Conservation (phyloP, 2,797 vertebrate species). For the Passerculus sandwichensis region DNA sequence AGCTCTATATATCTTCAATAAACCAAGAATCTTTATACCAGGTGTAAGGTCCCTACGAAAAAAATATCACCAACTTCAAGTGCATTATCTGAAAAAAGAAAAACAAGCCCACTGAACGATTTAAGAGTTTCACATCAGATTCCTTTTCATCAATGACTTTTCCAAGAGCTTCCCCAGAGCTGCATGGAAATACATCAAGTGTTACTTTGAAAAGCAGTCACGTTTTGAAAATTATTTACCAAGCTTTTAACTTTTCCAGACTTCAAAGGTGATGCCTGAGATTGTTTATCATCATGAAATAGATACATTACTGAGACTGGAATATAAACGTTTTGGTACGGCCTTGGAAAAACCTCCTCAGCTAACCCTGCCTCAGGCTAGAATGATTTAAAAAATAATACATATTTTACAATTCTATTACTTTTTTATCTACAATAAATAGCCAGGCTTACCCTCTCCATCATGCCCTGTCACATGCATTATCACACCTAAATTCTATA, state of each 20-base stretch:
- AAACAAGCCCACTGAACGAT: fast-evolving
- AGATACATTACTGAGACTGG: conserved; percentile 24
- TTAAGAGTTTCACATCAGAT: neutral
- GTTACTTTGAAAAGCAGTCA: neutral
- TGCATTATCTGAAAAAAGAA: neutral
- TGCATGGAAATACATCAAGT: neutral
- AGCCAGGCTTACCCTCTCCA: neutral
- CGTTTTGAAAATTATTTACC: neutral
- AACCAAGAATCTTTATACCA: neutral
- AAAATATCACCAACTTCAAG: neutral
- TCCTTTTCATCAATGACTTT: neutral
- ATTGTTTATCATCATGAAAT: neutral
- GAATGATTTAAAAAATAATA: conserved; percentile 23
- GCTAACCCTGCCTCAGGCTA: conserved; percentile 22
- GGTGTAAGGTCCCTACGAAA: neutral
- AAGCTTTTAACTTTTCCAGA: neutral
- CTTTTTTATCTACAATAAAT: conserved; percentile 38
- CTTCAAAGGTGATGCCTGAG: neutral
- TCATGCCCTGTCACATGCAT: neutral
- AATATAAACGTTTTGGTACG: neutral
- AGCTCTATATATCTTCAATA: neutral
- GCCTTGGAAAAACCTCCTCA: conserved; percentile 9
- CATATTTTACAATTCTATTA: conserved; percentile 33
- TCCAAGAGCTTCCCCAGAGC: neutral
- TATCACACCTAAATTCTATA: neutral